Evolutionary conservation across 2,797 vertebrate species (phyloP).

Genomic region (Cetoscarus ocellatus): DNA sequence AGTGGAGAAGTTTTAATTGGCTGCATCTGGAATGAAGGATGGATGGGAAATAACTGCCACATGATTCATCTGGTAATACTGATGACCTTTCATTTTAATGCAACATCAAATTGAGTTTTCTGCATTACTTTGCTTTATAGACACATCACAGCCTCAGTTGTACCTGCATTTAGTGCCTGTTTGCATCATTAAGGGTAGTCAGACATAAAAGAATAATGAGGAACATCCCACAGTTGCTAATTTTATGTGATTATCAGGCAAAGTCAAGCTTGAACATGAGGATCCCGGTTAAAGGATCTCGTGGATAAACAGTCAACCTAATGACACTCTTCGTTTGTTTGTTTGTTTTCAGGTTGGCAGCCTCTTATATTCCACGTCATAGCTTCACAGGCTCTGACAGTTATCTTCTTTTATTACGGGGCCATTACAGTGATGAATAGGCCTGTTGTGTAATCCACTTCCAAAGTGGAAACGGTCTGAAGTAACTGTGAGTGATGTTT

Average conservation of each 20-base stretch:
- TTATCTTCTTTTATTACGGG: constrained; percentile 46
- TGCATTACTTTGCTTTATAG: no score
- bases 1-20: no score
- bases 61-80: no score
- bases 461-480: constrained; percentile 56
- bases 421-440: constrained; percentile 63
- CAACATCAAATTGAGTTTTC: no score
- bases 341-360: constrained; percentile 5
- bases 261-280: neutral
- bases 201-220: neutral
- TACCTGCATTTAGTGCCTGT: no score
- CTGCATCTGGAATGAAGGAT: no score
- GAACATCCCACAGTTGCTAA: neutral
- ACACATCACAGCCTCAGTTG: no score
- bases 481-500: constrained; percentile 60
- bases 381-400: constrained; percentile 11
- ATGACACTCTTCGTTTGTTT: neutral
- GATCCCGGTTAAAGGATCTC: neutral
- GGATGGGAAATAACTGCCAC: no score
- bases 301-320: neutral
- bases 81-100: no score
- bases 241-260: neutral
- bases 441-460: constrained; percentile 49
- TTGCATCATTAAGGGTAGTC: neutral
- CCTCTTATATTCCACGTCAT: constrained; percentile 18